Base-by-base conservation (phyloP, 2,888 invertebrate genomes). In the Eucriotettix oculatus region DNA sequence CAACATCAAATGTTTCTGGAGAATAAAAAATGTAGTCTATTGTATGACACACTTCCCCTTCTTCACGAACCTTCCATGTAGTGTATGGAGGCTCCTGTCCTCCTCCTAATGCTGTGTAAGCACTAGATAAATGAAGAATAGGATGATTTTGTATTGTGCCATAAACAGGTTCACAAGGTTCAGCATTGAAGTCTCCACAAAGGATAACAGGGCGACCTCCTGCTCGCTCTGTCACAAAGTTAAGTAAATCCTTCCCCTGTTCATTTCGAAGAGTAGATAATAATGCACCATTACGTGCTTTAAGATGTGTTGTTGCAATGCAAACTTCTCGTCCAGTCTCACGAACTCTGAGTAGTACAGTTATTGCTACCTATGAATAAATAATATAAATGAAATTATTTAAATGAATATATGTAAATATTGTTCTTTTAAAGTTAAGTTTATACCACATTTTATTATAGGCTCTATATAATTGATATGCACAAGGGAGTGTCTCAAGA, bases 161-260 rank as follows among this genome's bases (percentile, higher is more conserved):
- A 69, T 87, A 86, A 3, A 87, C 79, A 1, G 85, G 83, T 69
- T 88, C 87, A 9, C 72, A 75, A 1, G 85, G 85, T 69, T 85
- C 85, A 0, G 86, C 87, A 70, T 88, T 88, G 69, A 88, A 87
- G 71, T 88, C 87, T 0, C 87, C 88, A 67, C 84, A 83, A 5
- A 87, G 66, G 54, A 88, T 72, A 7, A 84, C 70, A 0, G 87
- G 85, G 60, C 79, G 75, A 2, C 74, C 72, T 0, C 70, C 72
- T 42, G 75, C 73, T 59, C 78, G 73, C 43, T 73, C 69, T 10
- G 73, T 71, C 1, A 82, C 72, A 67, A 83, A 84, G 16, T 79
- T 75, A 57, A 84, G 69, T 54, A 85, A 71, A 70, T 85, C 85
- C 65, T 82, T 82, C 43, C 84, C 85, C 72, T 86, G 85, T 69